Percentiles rank a stretch among this genome's conserved stretches.
phyloP scores from a whole-genome alignment of 1,140 invertebrate genomes.

The Geopemphigus sp. region DNA sequence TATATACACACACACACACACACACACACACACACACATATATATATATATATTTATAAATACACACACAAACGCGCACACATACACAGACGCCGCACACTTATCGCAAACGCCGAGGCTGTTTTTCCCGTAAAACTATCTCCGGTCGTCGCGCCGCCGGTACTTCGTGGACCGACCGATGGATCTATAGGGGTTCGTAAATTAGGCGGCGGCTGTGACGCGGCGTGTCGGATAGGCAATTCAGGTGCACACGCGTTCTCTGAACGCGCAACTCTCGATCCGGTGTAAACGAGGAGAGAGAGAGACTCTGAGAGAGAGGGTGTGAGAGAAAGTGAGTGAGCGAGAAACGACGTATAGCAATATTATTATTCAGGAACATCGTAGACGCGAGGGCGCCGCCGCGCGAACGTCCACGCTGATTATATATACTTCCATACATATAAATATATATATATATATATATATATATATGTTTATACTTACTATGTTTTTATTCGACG shows the following conservation, averaged over 20 bases:
- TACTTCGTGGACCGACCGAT: not conserved
- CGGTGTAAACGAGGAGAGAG: not conserved
- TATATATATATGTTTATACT: too few relatives aligned
- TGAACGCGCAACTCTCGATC: not conserved
- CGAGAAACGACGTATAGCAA: not conserved
- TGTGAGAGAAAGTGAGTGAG: not conserved
- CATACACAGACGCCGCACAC: too few relatives aligned
- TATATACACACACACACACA: too few relatives aligned
- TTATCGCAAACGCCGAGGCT: not conserved
- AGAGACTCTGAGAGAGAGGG: not conserved
- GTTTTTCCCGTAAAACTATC: not conserved
- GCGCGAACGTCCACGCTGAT: not conserved
- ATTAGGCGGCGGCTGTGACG: not conserved
- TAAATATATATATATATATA: too few relatives aligned
- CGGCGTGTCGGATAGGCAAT: slow-evolving; percentile 29
- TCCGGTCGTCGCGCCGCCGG: not conserved
- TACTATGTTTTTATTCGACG: too few relatives aligned
- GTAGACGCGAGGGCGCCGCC: slow-evolving; percentile 10
- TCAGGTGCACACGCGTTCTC: slow-evolving; percentile 21
- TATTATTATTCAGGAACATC: not conserved
- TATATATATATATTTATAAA: too few relatives aligned
- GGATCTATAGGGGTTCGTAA: slow-evolving; percentile 37
- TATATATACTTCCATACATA: not conserved
- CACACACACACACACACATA: not conserved
- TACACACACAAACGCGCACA: too few relatives aligned